These are phyloP conservation scores for Thecophora atra DNA, from an alignment of 2,888 invertebrate genomes.

Conservation along the genomic window DNA sequence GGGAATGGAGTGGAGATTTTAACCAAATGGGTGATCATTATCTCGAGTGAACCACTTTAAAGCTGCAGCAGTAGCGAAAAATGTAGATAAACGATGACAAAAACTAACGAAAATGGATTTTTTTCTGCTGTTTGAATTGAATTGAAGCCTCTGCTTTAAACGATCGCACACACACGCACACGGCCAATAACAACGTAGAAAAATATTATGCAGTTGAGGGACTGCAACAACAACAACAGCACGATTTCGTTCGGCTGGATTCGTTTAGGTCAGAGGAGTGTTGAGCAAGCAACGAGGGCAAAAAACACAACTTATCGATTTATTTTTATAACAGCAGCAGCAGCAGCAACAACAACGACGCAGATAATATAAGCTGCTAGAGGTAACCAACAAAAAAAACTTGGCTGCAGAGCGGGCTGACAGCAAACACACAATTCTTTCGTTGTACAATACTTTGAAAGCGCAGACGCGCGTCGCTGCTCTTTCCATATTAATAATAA, in stretches of 20 bases:
- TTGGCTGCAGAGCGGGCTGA: neutral
- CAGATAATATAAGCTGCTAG: neutral
- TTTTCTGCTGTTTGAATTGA: neutral
- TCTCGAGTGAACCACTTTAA: neutral
- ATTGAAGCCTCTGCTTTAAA: too few relatives aligned
- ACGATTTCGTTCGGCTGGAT: neutral
- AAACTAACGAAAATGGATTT: conserved; percentile 7
- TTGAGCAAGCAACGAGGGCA: neutral
- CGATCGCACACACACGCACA: too few relatives aligned
- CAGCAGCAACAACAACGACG: conserved; percentile 2
- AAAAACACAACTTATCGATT: conserved; percentile 13
- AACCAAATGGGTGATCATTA: too few relatives aligned
- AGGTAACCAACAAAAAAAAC: neutral
- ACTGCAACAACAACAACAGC: too few relatives aligned
- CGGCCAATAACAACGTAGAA: neutral
- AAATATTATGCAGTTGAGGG: neutral
- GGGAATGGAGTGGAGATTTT: too few relatives aligned
- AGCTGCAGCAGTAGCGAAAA: neutral
- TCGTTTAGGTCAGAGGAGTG: neutral
- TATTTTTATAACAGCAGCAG: neutral
- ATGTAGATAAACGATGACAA: neutral
- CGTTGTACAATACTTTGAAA: neutral
- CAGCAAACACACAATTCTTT: neutral
- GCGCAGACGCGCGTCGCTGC: conserved; percentile 27
- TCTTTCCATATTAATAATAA: neutral